phyloP scores from a whole-genome alignment of 2,888 invertebrate genomes.

The Sphecodes monilicornis region DNA sequence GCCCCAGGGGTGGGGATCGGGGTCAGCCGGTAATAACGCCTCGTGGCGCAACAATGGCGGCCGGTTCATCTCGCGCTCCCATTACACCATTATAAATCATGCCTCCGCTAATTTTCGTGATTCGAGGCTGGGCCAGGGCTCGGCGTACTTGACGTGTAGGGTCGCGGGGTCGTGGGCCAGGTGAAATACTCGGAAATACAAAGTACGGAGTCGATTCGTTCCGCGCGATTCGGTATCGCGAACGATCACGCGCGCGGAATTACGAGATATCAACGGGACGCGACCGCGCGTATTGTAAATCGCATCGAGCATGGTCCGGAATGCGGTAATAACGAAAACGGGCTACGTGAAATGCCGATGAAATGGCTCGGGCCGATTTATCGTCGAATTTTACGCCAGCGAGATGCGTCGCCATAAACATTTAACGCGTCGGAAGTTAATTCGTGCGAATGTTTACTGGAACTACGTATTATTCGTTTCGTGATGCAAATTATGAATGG shows the following conservation, averaged over 20 bases:
- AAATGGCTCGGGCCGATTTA: slow-evolving; percentile 49
- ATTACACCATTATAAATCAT: slow-evolving; percentile 83
- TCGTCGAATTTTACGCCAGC: slow-evolving; percentile 23
- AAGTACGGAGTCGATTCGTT: slow-evolving; percentile 52
- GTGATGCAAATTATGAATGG: neutral
- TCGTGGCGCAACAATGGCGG: slow-evolving; percentile 75
- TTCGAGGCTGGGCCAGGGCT: slow-evolving; percentile 49
- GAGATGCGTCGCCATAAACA: slow-evolving; percentile 38
- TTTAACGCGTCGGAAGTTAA: slow-evolving; percentile 18
- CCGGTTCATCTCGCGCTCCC: slow-evolving; percentile 78
- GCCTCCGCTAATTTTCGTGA: slow-evolving; percentile 75
- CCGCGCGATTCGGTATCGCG: neutral
- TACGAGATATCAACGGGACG: slow-evolving; percentile 10
- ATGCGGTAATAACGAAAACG: slow-evolving; percentile 42
- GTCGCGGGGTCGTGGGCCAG: slow-evolving; percentile 73
- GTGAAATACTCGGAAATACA: slow-evolving; percentile 63
- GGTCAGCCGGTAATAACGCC: slow-evolving; percentile 79
- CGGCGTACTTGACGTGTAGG: slow-evolving; percentile 72
- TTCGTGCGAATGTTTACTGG: neutral
- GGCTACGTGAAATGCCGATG: slow-evolving; percentile 31
- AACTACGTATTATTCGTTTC: neutral
- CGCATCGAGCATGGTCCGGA: slow-evolving; percentile 4
- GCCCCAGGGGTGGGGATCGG: slow-evolving; percentile 62
- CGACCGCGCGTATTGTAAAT: slow-evolving; percentile 23
- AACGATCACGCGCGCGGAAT: slow-evolving; percentile 2